phyloP scores from a whole-genome alignment of 1,140 invertebrate genomes.

The Lepidurus packardi region DNA sequence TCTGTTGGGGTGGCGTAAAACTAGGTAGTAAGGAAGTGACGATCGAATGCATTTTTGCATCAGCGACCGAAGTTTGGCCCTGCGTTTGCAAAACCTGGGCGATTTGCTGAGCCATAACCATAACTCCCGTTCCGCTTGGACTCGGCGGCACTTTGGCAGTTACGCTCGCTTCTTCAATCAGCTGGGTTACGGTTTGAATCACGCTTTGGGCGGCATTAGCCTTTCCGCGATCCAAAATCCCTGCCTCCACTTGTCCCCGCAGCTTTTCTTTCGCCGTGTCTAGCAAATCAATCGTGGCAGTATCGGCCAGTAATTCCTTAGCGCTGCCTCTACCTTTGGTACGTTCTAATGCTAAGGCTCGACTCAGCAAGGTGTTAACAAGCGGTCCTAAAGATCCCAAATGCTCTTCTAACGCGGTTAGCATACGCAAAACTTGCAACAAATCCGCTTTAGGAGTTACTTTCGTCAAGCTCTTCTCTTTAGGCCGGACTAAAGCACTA shows the following conservation, averaged over 20 bases:
- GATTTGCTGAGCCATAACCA: constrained; percentile 66
- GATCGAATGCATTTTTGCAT: constrained; percentile 65
- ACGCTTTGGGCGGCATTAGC: constrained; percentile 55
- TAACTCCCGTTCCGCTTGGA: neutral
- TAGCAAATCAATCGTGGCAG: constrained; percentile 64
- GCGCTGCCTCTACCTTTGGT: constrained; percentile 57
- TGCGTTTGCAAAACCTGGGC: constrained; percentile 65
- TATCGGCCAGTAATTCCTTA: constrained; percentile 61
- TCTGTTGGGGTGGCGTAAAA: constrained; percentile 53
- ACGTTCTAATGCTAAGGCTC: constrained; percentile 69
- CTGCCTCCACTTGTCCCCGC: constrained; percentile 69
- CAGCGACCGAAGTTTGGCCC: constrained; percentile 68
- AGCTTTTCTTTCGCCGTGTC: constrained; percentile 79
- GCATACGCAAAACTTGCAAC: constrained; percentile 61
- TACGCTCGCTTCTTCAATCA: constrained; percentile 2
- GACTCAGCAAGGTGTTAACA: constrained; percentile 63
- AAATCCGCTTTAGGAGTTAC: constrained; percentile 40
- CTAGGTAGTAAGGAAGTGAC: constrained; percentile 68
- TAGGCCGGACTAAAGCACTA: neutral
- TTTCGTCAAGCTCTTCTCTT: constrained; percentile 23
- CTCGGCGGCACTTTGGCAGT: neutral
- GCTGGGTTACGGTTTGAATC: constrained; percentile 42
- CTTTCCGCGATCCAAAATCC: constrained; percentile 60
- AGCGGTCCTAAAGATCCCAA: constrained; percentile 71
- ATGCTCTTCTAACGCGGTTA: constrained; percentile 71